Conservation (phyloP, 35 echinoderm and acorn worm genomes). For the Apostichopus japonicus region DNA sequence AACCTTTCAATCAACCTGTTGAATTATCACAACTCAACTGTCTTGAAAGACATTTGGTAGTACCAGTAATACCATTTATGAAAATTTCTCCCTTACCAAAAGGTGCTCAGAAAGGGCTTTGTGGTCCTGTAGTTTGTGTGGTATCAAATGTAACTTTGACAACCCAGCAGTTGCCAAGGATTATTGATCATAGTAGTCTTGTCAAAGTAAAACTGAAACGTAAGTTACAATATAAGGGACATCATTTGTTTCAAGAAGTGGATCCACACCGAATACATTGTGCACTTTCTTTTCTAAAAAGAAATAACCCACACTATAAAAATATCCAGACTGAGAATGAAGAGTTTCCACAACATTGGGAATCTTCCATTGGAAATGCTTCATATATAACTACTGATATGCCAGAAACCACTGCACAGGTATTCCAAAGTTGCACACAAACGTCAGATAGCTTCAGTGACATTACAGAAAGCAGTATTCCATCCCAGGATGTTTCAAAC, state of each 20-base stretch:
- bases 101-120: not conserved
- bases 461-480: no score
- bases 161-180: not conserved
- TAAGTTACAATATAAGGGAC: constrained; percentile 48
- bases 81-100: constrained; percentile 6
- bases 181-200: not conserved
- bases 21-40: constrained; percentile 8
- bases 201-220: constrained; percentile 46
- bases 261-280: not conserved
- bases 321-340: constrained; percentile 29
- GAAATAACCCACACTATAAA: constrained; percentile 41
- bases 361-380: constrained; percentile 1
- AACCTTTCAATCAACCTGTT: not conserved
- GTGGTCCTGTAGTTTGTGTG: not conserved
- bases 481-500: no score
- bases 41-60: constrained; percentile 24
- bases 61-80: constrained; percentile 12
- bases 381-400: not conserved
- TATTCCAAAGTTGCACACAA: constrained; percentile 13
- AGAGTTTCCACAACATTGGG: not conserved
- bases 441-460: no score
- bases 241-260: constrained; percentile 38
- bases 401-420: not conserved
- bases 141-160: not conserved
- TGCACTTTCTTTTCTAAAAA: not conserved